These are phyloP conservation scores for Polylopha cassiicola DNA, from an alignment of 2,888 invertebrate genomes.

Conservation along the genomic window DNA sequence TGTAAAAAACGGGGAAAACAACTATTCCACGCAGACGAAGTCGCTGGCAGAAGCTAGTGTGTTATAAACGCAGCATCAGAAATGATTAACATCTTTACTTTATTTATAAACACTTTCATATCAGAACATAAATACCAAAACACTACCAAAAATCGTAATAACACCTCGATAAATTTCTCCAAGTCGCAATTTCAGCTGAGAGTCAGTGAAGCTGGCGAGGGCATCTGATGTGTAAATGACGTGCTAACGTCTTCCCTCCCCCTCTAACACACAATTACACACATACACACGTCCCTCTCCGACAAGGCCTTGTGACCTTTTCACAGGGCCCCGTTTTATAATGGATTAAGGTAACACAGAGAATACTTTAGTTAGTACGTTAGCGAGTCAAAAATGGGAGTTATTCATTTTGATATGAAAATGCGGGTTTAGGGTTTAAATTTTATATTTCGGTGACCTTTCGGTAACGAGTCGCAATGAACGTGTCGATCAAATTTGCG, in stretches of 20 bases:
- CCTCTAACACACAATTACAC: slow-evolving; percentile 21
- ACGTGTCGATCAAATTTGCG: too few relatives aligned
- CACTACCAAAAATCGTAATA: background rate
- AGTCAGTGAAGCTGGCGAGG: slow-evolving; percentile 42
- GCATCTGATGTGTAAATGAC: slow-evolving; percentile 64
- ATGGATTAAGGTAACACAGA: slow-evolving; percentile 36
- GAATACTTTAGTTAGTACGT: slow-evolving; percentile 36
- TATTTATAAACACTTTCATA: too few relatives aligned
- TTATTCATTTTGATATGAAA: too few relatives aligned
- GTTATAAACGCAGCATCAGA: too few relatives aligned
- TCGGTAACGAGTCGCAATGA: too few relatives aligned
- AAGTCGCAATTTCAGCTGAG: slow-evolving; percentile 55
- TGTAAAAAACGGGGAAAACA: too few relatives aligned
- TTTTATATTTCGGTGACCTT: too few relatives aligned
- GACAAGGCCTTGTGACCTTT: slow-evolving; percentile 28
- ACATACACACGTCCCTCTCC: slow-evolving; percentile 24
- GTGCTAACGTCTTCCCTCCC: slow-evolving; percentile 34
- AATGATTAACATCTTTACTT: too few relatives aligned
- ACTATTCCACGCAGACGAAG: too few relatives aligned
- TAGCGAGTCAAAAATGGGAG: slow-evolving; percentile 7
- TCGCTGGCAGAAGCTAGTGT: too few relatives aligned
- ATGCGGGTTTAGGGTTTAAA: too few relatives aligned
- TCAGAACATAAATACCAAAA: too few relatives aligned
- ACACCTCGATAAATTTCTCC: slow-evolving; percentile 32
- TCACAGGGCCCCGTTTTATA: slow-evolving; percentile 27